These are phyloP conservation scores for Edolisoma coerulescens DNA, from an alignment of 2,113 vertebrate genomes.

Conservation along the genomic window DNA sequence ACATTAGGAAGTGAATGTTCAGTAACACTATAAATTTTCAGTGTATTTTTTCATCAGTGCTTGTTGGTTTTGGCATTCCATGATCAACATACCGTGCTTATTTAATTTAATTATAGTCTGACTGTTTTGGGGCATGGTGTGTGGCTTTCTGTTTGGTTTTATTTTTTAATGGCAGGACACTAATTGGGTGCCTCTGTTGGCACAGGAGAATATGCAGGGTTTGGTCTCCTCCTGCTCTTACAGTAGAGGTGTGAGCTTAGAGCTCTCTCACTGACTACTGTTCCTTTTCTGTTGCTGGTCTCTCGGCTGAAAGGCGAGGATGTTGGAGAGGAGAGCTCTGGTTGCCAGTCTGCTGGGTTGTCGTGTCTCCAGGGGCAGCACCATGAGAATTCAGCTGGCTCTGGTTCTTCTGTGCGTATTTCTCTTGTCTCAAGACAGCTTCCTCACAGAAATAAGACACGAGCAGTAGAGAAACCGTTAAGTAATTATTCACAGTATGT, in stretches of 20 bases:
- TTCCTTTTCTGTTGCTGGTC: not conserved
- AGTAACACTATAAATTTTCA: not conserved
- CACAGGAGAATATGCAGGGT: not conserved
- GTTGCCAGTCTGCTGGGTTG: not conserved
- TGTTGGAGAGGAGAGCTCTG: not conserved
- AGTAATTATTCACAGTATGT: not conserved
- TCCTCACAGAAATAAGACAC: not conserved
- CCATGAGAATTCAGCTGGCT: not conserved
- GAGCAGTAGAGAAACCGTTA: not conserved
- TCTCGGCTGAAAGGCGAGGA: not conserved
- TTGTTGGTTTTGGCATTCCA: not conserved
- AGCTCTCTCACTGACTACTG: not conserved
- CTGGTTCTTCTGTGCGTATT: not conserved
- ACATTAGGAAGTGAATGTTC: not conserved
- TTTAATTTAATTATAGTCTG: not conserved
- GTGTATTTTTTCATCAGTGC: not conserved
- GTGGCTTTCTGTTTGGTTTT: not conserved
- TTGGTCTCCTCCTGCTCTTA: not conserved
- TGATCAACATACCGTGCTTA: not conserved
- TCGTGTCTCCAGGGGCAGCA: not conserved
- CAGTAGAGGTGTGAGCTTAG: not conserved
- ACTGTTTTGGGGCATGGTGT: accelerated
- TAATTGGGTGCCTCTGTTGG: not conserved
- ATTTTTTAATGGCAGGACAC: not conserved
- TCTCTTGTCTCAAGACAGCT: not conserved